Conservation (phyloP, 2,113 vertebrate species). For the Leptosomus discolor region DNA sequence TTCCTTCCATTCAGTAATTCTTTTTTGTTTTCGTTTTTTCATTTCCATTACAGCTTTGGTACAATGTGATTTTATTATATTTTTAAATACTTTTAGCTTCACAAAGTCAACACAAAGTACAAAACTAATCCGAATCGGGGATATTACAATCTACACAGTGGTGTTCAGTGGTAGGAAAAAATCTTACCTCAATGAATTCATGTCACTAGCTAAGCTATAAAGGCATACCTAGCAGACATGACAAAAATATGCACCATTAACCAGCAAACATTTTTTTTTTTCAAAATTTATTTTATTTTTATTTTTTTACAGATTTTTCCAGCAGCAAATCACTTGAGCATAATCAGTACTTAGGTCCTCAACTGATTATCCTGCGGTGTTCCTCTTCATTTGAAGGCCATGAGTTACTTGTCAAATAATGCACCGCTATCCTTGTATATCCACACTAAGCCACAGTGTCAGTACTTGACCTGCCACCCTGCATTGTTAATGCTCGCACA, state of each 20-base stretch:
- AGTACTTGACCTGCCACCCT: conserved; percentile 88
- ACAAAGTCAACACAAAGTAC: conserved; percentile 88
- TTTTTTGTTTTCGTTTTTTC: conserved; percentile 41
- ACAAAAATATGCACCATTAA: conserved; percentile 85
- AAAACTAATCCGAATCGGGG: conserved; percentile 82
- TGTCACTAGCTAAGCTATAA: conserved; percentile 84
- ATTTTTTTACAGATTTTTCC: conserved; percentile 73
- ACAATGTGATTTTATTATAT: conserved; percentile 79
- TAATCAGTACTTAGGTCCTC: conserved; percentile 50
- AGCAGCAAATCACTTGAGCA: conserved; percentile 71
- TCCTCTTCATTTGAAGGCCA: conserved; percentile 68
- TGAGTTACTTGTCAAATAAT: conserved; percentile 44
- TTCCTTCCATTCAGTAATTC: conserved; percentile 78
- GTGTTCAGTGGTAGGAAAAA: conserved; percentile 85
- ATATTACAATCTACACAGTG: conserved; percentile 85
- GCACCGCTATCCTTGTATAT: background rate
- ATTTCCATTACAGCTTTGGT: conserved; percentile 83
- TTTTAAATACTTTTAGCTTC: conserved; percentile 83
- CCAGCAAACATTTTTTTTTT: conserved; percentile 76
- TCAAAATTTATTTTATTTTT: conserved; percentile 25
- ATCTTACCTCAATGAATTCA: conserved; percentile 84
- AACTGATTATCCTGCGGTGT: background rate
- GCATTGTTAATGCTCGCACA: conserved; percentile 80
- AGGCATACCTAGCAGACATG: conserved; percentile 81
- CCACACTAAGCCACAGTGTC: conserved; percentile 59